phyloP scores from a whole-genome alignment of 2,797 vertebrate genomes.

The Gallinago solitaria region DNA sequence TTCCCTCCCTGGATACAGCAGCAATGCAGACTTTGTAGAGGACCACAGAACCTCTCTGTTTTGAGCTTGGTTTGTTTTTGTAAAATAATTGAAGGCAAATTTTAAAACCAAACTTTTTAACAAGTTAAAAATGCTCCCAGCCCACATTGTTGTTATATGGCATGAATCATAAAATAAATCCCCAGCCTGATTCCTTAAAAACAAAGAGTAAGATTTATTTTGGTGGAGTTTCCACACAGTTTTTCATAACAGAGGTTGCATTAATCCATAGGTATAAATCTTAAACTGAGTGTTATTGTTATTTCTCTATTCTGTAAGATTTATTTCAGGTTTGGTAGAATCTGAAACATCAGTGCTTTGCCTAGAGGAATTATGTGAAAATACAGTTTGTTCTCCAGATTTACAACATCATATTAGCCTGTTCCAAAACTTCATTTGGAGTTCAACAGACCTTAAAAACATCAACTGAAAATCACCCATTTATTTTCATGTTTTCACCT shows the following conservation, averaged over 20 bases:
- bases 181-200: neutral
- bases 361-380: neutral
- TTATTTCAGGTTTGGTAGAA: neutral
- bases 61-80: neutral
- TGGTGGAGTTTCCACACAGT: neutral
- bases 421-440: neutral
- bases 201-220: neutral
- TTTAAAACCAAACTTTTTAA: neutral
- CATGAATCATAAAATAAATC: slow-evolving; percentile 15
- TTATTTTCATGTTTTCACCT: neutral
- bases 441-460: slow-evolving; percentile 25
- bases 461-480: neutral
- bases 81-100: neutral
- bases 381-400: neutral
- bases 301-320: slow-evolving; percentile 19
- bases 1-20: neutral
- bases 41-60: neutral
- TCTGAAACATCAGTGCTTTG: neutral
- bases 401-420: neutral
- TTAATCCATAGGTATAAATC: slow-evolving; percentile 26
- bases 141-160: neutral
- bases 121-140: neutral
- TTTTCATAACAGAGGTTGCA: neutral
- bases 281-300: neutral
- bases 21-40: neutral